A percentile compares a stretch with the other conserved stretches of the same genome.
Conservation (phyloP, 2,797 vertebrate genomes). For the Tapirus indicus region DNA sequence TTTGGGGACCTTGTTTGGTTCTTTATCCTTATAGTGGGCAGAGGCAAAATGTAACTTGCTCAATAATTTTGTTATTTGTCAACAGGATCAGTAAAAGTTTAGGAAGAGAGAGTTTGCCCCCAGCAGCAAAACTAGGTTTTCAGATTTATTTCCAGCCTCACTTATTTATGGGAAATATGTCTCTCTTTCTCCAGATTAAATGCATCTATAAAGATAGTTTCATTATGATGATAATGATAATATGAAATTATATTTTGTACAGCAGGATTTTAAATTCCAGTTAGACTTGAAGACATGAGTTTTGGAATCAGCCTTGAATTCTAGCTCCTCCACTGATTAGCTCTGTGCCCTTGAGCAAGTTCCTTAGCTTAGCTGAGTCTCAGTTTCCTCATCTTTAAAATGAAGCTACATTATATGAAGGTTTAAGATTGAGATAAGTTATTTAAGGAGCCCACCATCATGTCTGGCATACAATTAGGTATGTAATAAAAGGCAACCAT, state of each 20-base stretch:
- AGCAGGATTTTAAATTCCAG: constrained; percentile 35
- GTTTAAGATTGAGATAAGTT: background rate
- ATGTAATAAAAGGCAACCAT: background rate
- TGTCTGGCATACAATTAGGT: background rate
- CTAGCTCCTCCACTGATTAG: background rate
- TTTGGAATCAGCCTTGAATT: background rate
- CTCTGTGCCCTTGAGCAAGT: background rate
- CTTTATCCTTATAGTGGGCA: background rate
- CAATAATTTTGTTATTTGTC: background rate
- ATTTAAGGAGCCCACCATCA: background rate
- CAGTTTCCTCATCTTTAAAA: background rate
- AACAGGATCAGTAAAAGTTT: background rate
- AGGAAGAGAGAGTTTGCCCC: background rate
- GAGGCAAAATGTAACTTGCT: constrained; percentile 2
- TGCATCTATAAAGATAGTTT: constrained; percentile 26
- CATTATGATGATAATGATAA: constrained; percentile 50
- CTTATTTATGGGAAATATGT: constrained; percentile 13
- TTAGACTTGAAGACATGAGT: background rate
- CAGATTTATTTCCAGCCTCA: constrained; percentile 34
- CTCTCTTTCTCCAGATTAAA: constrained; percentile 56
- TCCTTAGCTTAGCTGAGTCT: background rate
- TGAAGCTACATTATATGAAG: background rate
- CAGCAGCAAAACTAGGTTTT: constrained; percentile 54
- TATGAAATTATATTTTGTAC: constrained; percentile 41
- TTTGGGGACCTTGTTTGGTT: background rate